Base-by-base conservation (phyloP, 2,888 invertebrate genomes). In the Reticulitermes lucifugus region DNA sequence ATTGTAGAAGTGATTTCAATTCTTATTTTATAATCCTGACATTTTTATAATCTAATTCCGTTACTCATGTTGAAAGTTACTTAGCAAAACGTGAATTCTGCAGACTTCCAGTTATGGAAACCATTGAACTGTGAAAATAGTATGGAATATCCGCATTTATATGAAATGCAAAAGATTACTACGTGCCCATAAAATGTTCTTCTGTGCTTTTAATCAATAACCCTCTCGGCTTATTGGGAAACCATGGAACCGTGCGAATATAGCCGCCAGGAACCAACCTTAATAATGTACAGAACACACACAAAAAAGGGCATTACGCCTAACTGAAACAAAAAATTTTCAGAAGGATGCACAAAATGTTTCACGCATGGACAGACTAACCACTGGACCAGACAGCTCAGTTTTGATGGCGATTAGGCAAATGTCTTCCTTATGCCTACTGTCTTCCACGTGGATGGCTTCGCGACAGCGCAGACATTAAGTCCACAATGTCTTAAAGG, bases 161-260 rank as follows among this genome's bases (percentile, higher is more conserved):
- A 65, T 65, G 12, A 65, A 65, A 25, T 65, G 65, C 73, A 73
- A 73, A 73, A 41, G 29, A 73, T 73, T 73, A 73, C 73, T 35
- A 41, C 73, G 29, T 21, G 14, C 21, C 21, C 12, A 18, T 73
- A 14, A 41, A 73, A 73, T 35, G 73, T 5, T 2, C 73, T 21
- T 35, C 14, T 73, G 35, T 73, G 35, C 29, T 73, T 73, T 73
- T 18, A 29, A 73, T 73, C 73, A 73, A 35, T 18, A 73, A 73
- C 21, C 35, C 41, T 41, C 35, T 73, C 73, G 73, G 73, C 73
- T 29, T 73, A 35, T 73, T 73, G 73, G 35, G 18, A 35, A 41
- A 73, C 21, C 73, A 65, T 25, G 25, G 65, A 65, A 65, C 65
- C 65, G 65, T 65, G 65, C 6, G 65, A 65, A 65, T 65, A 65